These are phyloP conservation scores for Drosophila watanabei DNA, from an alignment of 1,140 invertebrate genomes.

Conservation along the genomic window DNA sequence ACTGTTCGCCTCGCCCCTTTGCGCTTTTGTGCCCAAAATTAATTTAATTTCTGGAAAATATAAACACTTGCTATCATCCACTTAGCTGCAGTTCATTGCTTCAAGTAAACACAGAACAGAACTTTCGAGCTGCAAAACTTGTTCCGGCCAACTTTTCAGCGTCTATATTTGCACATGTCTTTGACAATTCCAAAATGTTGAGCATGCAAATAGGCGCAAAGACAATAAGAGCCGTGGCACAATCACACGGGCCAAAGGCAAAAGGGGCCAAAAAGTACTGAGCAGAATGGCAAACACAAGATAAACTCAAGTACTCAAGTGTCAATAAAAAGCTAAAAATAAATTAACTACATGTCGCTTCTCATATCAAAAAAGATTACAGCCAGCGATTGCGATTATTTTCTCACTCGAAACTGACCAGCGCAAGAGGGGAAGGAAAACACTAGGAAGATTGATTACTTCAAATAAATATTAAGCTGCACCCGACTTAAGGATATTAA, in stretches of 20 bases:
- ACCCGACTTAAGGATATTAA: neutral
- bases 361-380: constrained; percentile 20
- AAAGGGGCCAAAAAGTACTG: neutral
- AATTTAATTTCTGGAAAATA: constrained; percentile 57
- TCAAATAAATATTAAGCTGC: neutral
- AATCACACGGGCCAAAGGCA: neutral
- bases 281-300: neutral
- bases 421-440: constrained; percentile 5
- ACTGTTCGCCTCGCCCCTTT: neutral
- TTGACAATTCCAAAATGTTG: constrained; percentile 44
- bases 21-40: constrained; percentile 21
- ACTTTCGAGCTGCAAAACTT: constrained; percentile 28
- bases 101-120: constrained; percentile 37
- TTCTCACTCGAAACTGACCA: constrained; percentile 23
- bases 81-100: constrained; percentile 55
- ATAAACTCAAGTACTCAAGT: neutral
- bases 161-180: constrained; percentile 44
- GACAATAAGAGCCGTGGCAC: constrained; percentile 14
- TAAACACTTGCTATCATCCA: constrained; percentile 41
- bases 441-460: neutral
- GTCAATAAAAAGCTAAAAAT: constrained; percentile 29
- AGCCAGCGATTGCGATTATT: neutral
- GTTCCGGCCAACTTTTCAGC: constrained; percentile 21
- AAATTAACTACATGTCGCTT: constrained; percentile 14
- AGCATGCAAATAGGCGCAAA: constrained; percentile 59